These are phyloP conservation scores for Erythrocercus mccallii DNA, from an alignment of 2,113 vertebrate genomes.

Conservation along the genomic window DNA sequence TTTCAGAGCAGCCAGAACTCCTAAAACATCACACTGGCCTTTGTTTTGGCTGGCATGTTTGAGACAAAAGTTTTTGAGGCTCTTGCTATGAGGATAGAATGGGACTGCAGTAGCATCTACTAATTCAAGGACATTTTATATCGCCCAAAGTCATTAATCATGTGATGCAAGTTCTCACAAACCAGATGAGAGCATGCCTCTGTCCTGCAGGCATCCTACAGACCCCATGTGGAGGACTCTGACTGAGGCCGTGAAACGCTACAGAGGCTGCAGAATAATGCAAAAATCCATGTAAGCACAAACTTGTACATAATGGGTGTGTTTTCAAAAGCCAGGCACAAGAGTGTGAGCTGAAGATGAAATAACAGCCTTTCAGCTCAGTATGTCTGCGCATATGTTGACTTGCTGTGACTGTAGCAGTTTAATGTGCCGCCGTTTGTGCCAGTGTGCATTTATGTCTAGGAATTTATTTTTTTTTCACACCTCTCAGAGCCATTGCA, in stretches of 20 bases:
- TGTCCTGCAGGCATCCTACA: not conserved
- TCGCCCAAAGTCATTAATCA: not conserved
- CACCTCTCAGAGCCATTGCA: not conserved
- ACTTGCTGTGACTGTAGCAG: not conserved
- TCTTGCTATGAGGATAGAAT: not conserved
- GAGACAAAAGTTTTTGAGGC: not conserved
- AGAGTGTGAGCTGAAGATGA: not conserved
- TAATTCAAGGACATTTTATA: not conserved
- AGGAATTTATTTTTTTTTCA: not conserved
- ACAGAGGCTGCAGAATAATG: not conserved
- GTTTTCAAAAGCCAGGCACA: conserved; percentile 10
- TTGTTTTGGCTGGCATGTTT: not conserved
- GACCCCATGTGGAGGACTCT: not conserved
- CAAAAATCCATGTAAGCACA: not conserved
- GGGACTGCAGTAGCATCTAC: not conserved
- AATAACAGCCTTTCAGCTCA: conserved; percentile 29
- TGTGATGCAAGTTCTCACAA: not conserved
- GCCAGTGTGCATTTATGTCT: not conserved
- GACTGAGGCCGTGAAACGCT: not conserved
- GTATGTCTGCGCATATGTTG: not conserved
- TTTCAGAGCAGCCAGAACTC: not conserved
- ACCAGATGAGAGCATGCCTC: not conserved
- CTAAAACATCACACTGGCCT: not conserved
- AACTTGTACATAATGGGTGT: not conserved
- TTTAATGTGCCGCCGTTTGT: not conserved